Evolutionary conservation across 2,113 vertebrate species (phyloP).

Genomic region (Limnothrissa miodon): DNA sequence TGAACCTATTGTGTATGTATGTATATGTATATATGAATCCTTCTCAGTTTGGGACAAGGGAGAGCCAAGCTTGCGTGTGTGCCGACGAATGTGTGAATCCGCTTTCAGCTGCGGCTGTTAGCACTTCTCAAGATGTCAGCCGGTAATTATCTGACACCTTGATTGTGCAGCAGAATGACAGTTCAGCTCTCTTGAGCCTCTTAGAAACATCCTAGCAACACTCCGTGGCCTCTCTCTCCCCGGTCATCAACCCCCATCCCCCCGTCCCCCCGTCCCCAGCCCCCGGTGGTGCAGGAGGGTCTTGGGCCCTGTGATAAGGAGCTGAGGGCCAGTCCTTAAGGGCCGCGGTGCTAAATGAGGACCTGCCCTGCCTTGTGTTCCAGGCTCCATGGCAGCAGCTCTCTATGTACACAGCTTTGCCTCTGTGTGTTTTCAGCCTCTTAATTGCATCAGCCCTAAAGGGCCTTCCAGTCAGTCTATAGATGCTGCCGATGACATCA

Average conservation of each 20-base stretch:
- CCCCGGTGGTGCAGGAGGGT: slow-evolving; percentile 56
- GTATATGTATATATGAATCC: background rate
- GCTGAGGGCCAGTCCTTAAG: slow-evolving; percentile 64
- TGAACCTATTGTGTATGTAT: background rate
- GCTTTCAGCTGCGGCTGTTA: slow-evolving; percentile 45
- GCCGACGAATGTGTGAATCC: slow-evolving; percentile 40
- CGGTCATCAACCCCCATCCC: slow-evolving; percentile 59
- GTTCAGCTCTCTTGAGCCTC: slow-evolving; percentile 60
- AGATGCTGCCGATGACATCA: slow-evolving; percentile 66
- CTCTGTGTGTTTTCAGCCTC: slow-evolving; percentile 71
- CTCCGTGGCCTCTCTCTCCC: slow-evolving; percentile 45
- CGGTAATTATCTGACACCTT: slow-evolving; percentile 68
- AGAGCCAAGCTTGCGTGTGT: background rate
- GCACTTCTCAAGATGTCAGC: slow-evolving; percentile 62
- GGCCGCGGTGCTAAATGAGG: slow-evolving; percentile 67
- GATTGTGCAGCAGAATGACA: slow-evolving; percentile 62
- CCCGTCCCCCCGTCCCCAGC: slow-evolving; percentile 40
- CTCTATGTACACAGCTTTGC: slow-evolving; percentile 78
- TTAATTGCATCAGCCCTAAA: slow-evolving; percentile 76
- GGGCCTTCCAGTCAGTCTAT: slow-evolving; percentile 67
- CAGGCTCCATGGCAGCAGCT: slow-evolving; percentile 57
- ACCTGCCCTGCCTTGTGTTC: slow-evolving; percentile 66
- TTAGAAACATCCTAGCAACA: slow-evolving; percentile 68
- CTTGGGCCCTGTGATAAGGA: slow-evolving; percentile 66
- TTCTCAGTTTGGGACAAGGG: no score